Percentiles rank a stretch among this genome's conserved stretches.
Evolutionary conservation across 1,140 invertebrate genomes (phyloP).

Genomic region (Rhynchophorus ferrugineus): DNA sequence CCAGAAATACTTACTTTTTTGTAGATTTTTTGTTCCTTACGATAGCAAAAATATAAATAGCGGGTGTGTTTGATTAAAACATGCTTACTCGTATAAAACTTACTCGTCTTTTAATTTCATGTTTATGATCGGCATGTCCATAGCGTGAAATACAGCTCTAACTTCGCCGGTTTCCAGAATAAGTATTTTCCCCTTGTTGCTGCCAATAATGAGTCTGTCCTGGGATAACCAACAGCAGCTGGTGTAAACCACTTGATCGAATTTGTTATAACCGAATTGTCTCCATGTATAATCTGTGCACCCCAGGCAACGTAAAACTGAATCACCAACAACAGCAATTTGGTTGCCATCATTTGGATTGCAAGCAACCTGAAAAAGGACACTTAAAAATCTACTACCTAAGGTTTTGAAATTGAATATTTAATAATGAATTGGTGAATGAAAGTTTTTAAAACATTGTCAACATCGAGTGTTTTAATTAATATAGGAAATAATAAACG

Average conservation of each 20-base stretch:
- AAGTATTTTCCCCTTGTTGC: slow-evolving; percentile 61
- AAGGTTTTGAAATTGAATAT: too few species aligned
- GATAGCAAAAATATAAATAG: neutral
- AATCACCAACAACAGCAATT: slow-evolving; percentile 63
- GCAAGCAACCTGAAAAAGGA: slow-evolving; percentile 49
- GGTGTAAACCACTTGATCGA: slow-evolving; percentile 64
- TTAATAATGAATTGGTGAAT: too few species aligned
- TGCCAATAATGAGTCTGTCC: slow-evolving; percentile 69
- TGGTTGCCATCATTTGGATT: slow-evolving; percentile 72
- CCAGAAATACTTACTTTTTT: slow-evolving; percentile 22
- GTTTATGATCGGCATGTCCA: slow-evolving; percentile 42
- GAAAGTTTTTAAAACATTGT: too few species aligned
- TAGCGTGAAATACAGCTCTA: slow-evolving; percentile 52
- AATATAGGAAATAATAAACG: too few species aligned
- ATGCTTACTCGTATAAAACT: slow-evolving; percentile 8
- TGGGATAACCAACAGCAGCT: slow-evolving; percentile 61
- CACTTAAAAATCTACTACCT: too few species aligned
- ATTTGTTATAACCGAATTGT: slow-evolving; percentile 74
- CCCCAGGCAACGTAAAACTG: slow-evolving; percentile 67
- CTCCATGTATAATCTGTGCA: slow-evolving; percentile 73
- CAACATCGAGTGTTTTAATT: too few species aligned
- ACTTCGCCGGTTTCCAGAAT: slow-evolving; percentile 74
- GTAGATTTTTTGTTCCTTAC: slow-evolving; percentile 7
- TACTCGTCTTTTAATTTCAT: slow-evolving; percentile 30
- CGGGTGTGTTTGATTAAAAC: too few species aligned